Percentiles rank a stretch among this genome's conserved stretches.
These are phyloP conservation scores for Iguana delicatissima DNA, from an alignment of 2,797 vertebrate species.

Conservation along the genomic window DNA sequence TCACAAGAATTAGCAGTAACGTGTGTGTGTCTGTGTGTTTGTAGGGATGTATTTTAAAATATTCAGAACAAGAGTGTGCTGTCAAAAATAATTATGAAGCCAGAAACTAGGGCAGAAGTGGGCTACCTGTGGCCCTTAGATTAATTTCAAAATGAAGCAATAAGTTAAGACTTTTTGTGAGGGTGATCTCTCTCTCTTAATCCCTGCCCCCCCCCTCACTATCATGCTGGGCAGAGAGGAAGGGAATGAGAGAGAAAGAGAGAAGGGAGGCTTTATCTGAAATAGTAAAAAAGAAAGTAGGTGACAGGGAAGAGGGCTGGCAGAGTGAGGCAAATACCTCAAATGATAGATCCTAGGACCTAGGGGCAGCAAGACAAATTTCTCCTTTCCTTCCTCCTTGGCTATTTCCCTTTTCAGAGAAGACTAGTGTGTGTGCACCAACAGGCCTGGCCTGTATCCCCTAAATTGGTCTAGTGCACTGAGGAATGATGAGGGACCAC, in stretches of 20 bases:
- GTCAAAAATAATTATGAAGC: conserved; percentile 11
- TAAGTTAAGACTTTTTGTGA: background rate
- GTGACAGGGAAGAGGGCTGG: background rate
- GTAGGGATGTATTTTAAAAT: background rate
- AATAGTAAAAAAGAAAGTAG: background rate
- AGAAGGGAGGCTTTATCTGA: background rate
- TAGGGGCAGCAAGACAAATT: background rate
- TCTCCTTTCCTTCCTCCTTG: background rate
- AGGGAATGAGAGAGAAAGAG: background rate
- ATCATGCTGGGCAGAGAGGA: background rate
- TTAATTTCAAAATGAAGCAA: background rate
- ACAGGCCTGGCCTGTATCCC: background rate
- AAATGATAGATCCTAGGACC: background rate
- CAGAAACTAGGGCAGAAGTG: background rate
- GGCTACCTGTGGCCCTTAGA: background rate
- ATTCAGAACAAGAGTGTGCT: background rate
- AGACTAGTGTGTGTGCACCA: background rate
- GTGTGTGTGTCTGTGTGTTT: no score
- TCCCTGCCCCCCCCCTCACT: background rate
- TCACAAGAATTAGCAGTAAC: conserved; percentile 2
- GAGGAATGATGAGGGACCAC: background rate
- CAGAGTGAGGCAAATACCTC: background rate
- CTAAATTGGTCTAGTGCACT: background rate
- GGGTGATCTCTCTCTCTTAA: background rate
- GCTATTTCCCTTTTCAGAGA: background rate